phyloP scores from a whole-genome alignment of 2,888 invertebrate genomes.

The Dorcus parallelipipedus region DNA sequence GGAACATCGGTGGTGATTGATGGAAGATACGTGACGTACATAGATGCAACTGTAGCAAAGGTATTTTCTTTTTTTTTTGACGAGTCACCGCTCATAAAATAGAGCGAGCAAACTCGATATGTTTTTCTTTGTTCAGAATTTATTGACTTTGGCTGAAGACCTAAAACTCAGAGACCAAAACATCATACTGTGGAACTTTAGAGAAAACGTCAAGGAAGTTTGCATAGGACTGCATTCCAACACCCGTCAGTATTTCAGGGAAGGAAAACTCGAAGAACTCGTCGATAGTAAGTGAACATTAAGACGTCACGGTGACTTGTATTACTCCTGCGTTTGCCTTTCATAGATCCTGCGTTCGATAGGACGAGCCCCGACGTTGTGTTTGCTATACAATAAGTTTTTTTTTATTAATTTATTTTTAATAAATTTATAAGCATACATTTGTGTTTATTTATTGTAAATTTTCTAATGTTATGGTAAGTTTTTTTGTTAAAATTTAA shows the following conservation, averaged over 20 bases:
- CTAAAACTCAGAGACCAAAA: slow-evolving; percentile 51
- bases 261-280: slow-evolving; percentile 33
- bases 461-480: too few relatives aligned
- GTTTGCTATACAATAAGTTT: slow-evolving; percentile 16
- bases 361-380: slow-evolving; percentile 14
- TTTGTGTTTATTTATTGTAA: too few relatives aligned
- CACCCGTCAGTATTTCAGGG: slow-evolving; percentile 32
- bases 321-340: not conserved
- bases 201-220: slow-evolving; percentile 40
- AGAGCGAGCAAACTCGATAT: not conserved
- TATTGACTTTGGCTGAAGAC: slow-evolving; percentile 55
- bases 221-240: slow-evolving; percentile 37
- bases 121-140: slow-evolving; percentile 49
- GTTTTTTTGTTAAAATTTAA: too few relatives aligned
- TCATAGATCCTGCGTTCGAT: slow-evolving; percentile 16
- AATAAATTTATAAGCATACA: too few relatives aligned
- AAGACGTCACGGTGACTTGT: not conserved
- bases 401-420: not conserved
- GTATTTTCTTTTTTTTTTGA: slow-evolving; percentile 40
- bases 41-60: slow-evolving; percentile 61
- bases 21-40: slow-evolving; percentile 55
- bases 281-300: slow-evolving; percentile 25
- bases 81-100: too few relatives aligned
- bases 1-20: slow-evolving; percentile 45
- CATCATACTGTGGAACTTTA: slow-evolving; percentile 53